A percentile compares a stretch with the other conserved stretches of the same genome.
Conservation (phyloP, 2,113 vertebrate species). For the Amia ocellicauda region DNA sequence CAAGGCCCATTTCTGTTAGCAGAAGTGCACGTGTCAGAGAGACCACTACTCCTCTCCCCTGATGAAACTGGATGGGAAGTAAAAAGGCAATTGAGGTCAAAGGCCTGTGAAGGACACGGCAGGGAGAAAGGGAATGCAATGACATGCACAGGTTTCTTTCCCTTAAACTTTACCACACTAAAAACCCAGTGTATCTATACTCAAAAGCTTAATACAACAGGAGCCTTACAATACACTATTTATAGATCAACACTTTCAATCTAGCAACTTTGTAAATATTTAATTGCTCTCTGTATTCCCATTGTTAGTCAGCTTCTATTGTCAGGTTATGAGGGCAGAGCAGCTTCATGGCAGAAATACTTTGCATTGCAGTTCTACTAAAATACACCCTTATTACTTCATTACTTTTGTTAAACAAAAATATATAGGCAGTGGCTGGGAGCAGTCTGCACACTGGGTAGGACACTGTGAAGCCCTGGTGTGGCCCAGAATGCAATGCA, state of each 20-base stretch:
- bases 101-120: background rate
- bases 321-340: background rate
- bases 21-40: too few relatives aligned
- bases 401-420: too few relatives aligned
- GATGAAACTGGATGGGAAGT: too few relatives aligned
- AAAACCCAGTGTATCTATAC: background rate
- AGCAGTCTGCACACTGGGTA: background rate
- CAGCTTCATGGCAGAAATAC: background rate
- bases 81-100: background rate
- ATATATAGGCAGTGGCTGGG: background rate
- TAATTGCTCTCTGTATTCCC: constrained; percentile 1
- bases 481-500: background rate
- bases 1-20: too few relatives aligned
- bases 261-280: background rate
- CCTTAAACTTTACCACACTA: background rate
- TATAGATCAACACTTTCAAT: background rate
- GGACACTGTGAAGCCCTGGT: background rate
- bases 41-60: too few relatives aligned
- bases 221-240: constrained; percentile 5
- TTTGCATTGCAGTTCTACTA: too few relatives aligned
- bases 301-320: background rate
- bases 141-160: background rate
- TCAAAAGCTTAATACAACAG: background rate
- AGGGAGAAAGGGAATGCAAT: background rate
- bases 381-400: too few relatives aligned